Percentiles rank a stretch among this genome's conserved stretches.
Evolutionary conservation across 2,113 vertebrate species (phyloP).

Genomic region (Dipodomys spectabilis): DNA sequence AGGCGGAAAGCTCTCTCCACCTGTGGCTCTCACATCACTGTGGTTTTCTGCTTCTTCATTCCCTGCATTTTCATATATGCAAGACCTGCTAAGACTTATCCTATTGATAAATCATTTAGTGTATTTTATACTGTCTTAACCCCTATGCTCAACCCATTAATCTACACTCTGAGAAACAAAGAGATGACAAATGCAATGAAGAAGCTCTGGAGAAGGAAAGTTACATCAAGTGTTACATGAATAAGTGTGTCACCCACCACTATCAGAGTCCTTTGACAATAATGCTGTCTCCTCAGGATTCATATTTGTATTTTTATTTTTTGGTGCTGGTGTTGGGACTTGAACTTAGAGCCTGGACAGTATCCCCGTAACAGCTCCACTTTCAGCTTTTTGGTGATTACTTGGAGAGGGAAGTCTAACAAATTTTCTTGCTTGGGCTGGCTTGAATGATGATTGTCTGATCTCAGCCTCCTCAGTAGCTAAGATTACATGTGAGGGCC

Average conservation of each 20-base stretch:
- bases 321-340: no score
- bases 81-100: slow-evolving; percentile 49
- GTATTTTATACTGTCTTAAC: slow-evolving; percentile 60
- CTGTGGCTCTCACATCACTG: slow-evolving; percentile 68
- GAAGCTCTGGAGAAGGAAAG: slow-evolving; percentile 18
- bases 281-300: neutral
- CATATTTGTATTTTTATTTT: neutral
- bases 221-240: neutral
- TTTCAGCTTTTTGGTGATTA: no score
- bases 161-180: slow-evolving; percentile 67
- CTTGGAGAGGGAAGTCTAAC: no score
- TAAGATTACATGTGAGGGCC: no score
- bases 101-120: slow-evolving; percentile 44
- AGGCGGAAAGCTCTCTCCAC: slow-evolving; percentile 71
- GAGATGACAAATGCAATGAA: slow-evolving; percentile 67
- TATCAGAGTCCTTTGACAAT: neutral
- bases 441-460: no score
- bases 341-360: no score
- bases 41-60: slow-evolving; percentile 75
- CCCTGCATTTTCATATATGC: slow-evolving; percentile 74
- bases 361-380: no score
- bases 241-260: neutral
- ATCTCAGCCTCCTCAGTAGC: no score
- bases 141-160: slow-evolving; percentile 63
- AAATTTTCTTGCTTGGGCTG: no score